Conservation (phyloP, 1,140 invertebrate species). For the Pteromalus puparum region DNA sequence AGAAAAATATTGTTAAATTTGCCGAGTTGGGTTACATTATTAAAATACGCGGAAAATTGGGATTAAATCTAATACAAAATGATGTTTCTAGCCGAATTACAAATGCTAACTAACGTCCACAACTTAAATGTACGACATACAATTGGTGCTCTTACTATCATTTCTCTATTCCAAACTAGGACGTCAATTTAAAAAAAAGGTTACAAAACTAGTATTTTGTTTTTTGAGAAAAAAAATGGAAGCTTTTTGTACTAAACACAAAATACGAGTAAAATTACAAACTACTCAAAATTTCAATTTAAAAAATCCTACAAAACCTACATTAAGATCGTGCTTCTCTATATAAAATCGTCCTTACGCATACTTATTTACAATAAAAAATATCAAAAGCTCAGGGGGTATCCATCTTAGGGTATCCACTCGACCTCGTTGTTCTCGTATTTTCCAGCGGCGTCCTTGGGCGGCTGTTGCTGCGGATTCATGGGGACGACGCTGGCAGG, state of each 20-base stretch:
- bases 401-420: conserved; percentile 69
- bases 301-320: too few species aligned
- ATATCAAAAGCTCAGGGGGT: background rate
- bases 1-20: background rate
- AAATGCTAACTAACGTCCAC: background rate
- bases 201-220: too few species aligned
- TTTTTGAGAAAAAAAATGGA: too few species aligned
- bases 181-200: too few species aligned
- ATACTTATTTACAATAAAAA: conserved; percentile 15
- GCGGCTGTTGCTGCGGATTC: conserved; percentile 6
- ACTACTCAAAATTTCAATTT: too few species aligned
- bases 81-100: background rate
- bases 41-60: background rate
- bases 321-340: too few species aligned
- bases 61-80: background rate
- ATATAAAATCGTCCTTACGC: background rate
- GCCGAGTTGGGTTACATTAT: background rate
- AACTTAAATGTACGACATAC: background rate
- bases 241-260: too few species aligned
- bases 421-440: conserved; percentile 72
- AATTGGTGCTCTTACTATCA: background rate
- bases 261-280: too few species aligned
- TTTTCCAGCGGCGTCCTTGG: conserved; percentile 53
- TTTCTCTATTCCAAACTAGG: background rate
- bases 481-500: conserved; percentile 17